Evolutionary conservation across 2,888 invertebrate genomes (phyloP).

Genomic region (Drosophila subquinaria): DNA sequence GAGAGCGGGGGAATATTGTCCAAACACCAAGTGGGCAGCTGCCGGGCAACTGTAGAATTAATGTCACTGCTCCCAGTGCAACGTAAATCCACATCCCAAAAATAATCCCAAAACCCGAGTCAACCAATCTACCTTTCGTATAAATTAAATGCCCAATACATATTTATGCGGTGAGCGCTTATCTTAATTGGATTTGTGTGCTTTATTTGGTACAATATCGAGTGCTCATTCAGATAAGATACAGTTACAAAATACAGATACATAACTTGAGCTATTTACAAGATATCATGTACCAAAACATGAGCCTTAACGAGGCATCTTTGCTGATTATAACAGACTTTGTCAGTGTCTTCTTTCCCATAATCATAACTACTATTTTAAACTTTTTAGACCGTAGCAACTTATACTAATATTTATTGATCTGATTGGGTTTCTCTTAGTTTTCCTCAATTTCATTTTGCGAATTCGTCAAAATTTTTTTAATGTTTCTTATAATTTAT

Average conservation of each 20-base stretch:
- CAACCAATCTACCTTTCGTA: conserved; percentile 25
- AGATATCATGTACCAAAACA: background rate
- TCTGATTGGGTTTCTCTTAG: too few species aligned
- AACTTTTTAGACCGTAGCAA: too few species aligned
- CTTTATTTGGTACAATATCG: conserved; percentile 38
- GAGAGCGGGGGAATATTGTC: conserved; percentile 51
- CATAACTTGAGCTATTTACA: conserved; percentile 17
- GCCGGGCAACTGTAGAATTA: conserved; percentile 65
- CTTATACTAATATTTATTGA: too few species aligned
- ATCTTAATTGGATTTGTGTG: conserved; percentile 71
- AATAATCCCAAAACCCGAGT: background rate
- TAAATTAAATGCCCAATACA: conserved; percentile 60
- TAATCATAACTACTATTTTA: too few species aligned
- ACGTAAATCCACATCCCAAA: conserved; percentile 40
- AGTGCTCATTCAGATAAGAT: conserved; percentile 55
- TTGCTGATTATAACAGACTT: too few species aligned
- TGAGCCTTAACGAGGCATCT: too few species aligned
- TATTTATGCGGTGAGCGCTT: conserved; percentile 54
- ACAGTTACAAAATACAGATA: conserved; percentile 12
- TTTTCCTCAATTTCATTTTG: too few species aligned
- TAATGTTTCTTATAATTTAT: too few species aligned
- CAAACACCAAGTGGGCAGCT: conserved; percentile 68
- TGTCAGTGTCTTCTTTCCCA: too few species aligned
- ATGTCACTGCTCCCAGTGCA: conserved; percentile 65
- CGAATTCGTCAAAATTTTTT: too few species aligned